Percentiles rank a stretch among this genome's conserved stretches.
These are phyloP conservation scores for Leptogaster cylindrica DNA, from an alignment of 2,888 invertebrate genomes.

Conservation along the genomic window DNA sequence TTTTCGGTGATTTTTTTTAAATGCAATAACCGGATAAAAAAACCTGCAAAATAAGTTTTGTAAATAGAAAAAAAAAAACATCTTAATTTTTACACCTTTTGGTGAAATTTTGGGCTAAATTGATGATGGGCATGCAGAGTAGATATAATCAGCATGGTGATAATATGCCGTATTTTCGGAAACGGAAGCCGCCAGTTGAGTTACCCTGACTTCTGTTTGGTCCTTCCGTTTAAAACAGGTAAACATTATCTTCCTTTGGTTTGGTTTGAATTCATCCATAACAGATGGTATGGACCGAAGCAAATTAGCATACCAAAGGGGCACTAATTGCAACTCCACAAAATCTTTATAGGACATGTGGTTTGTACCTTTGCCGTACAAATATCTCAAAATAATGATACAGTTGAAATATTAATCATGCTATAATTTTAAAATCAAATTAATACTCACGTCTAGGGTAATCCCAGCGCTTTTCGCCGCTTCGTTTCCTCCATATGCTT, in stretches of 20 bases:
- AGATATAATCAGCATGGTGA: constrained; percentile 97
- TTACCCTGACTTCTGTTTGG: constrained; percentile 94
- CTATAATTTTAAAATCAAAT: too few relatives aligned
- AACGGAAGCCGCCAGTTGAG: constrained; percentile 96
- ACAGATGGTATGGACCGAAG: constrained; percentile 72
- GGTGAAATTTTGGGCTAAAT: constrained; percentile 96
- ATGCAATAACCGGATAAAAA: too few relatives aligned
- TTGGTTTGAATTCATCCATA: constrained; percentile 93
- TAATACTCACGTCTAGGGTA: constrained; percentile 72
- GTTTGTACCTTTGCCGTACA: constrained; percentile 89
- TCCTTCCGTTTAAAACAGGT: constrained; percentile 97
- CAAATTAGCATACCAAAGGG: constrained; percentile 96
- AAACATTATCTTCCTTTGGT: constrained; percentile 93
- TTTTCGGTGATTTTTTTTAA: too few relatives aligned
- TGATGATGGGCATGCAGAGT: constrained; percentile 94
- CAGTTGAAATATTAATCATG: not conserved
- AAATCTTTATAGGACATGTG: constrained; percentile 87
- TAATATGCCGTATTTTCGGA: constrained; percentile 97
- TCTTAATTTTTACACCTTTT: too few relatives aligned
- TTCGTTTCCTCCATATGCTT: constrained; percentile 94
- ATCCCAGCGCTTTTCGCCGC: constrained; percentile 80
- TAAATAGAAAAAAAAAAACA: too few relatives aligned
- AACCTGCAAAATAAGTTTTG: too few relatives aligned
- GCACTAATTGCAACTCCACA: constrained; percentile 91
- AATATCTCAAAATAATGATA: constrained; percentile 64